Conservation (phyloP, 1,140 invertebrate species). For the Cylas formicarius region DNA sequence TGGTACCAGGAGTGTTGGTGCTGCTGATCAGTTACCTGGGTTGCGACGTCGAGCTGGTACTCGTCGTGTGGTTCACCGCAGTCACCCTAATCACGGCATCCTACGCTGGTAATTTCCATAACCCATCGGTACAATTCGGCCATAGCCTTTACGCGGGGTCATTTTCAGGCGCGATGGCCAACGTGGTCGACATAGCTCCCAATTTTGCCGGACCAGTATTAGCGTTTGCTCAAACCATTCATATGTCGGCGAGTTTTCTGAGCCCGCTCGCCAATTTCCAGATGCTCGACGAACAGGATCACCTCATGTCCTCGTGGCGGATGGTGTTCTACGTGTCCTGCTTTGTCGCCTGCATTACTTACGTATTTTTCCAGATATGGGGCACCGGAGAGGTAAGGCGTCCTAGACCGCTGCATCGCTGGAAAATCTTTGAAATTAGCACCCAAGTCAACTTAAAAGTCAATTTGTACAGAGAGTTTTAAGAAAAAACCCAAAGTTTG, state of each 20-base stretch:
- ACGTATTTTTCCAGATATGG: slow-evolving; percentile 61
- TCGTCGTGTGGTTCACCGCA: slow-evolving; percentile 60
- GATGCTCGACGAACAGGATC: slow-evolving; percentile 33
- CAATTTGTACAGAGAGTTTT: slow-evolving; percentile 1
- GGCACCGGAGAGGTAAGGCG: slow-evolving; percentile 51
- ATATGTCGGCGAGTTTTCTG: slow-evolving; percentile 66
- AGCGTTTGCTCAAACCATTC: slow-evolving; percentile 68
- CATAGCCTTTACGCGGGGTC: slow-evolving; percentile 47
- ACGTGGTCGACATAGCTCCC: slow-evolving; percentile 65
- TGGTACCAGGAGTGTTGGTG: slow-evolving; percentile 60
- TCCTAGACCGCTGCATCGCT: too few species aligned
- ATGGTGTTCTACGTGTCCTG: slow-evolving; percentile 62
- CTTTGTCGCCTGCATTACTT: slow-evolving; percentile 57
- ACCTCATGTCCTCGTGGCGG: slow-evolving; percentile 54
- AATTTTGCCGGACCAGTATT: slow-evolving; percentile 65
- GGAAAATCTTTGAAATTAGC: neutral
- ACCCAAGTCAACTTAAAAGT: neutral
- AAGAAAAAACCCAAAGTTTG: neutral
- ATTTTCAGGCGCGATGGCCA: slow-evolving; percentile 70
- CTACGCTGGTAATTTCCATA: slow-evolving; percentile 48
- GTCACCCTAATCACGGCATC: slow-evolving; percentile 65
- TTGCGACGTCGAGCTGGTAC: slow-evolving; percentile 51
- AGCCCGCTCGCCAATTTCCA: slow-evolving; percentile 57
- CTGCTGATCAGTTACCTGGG: slow-evolving; percentile 59
- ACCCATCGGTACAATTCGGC: neutral